Evolutionary conservation across 2,888 invertebrate species (phyloP).

Genomic region (Baccha elongata): DNA sequence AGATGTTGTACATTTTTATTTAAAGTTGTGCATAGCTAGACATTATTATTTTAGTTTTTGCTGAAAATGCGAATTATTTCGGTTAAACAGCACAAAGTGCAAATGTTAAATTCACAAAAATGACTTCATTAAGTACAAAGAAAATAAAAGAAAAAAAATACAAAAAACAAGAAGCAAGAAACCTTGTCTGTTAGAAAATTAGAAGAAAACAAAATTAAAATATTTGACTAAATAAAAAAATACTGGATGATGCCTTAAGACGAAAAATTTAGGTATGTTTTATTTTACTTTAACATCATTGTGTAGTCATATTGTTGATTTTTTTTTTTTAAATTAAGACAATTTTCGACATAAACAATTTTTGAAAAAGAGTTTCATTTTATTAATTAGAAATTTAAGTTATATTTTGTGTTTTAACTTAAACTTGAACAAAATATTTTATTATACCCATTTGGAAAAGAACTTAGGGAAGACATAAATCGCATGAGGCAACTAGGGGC

Average conservation of each 20-base stretch:
- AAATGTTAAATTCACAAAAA: constrained; percentile 26
- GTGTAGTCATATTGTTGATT: not conserved
- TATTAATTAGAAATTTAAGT: constrained; percentile 25
- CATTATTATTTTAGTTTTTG: not conserved
- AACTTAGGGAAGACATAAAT: constrained; percentile 7
- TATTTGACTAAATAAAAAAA: not conserved
- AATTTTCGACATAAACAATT: constrained; percentile 12
- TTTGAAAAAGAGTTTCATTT: constrained; percentile 20
- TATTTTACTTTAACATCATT: constrained; percentile 34
- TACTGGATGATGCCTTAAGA: constrained; percentile 59
- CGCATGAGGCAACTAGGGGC: constrained; percentile 24
- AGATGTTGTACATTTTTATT: too few relatives aligned
- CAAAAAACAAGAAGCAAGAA: constrained; percentile 6
- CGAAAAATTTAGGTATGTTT: constrained; percentile 15
- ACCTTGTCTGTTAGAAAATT: not conserved
- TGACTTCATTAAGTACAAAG: constrained; percentile 66
- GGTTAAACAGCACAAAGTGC: constrained; percentile 45
- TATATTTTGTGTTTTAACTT: constrained; percentile 28
- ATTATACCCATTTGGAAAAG: constrained; percentile 8
- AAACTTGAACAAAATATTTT: not conserved
- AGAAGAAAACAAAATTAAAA: not conserved
- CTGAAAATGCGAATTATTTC: not conserved
- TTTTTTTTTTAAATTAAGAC: constrained; percentile 31
- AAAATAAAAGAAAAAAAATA: not conserved
- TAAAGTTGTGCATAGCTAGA: not conserved